A percentile compares a stretch with the other conserved stretches of the same genome.
These are phyloP conservation scores for Sesamia nonagrioides DNA, from an alignment of 1,140 invertebrate species.

Conservation along the genomic window DNA sequence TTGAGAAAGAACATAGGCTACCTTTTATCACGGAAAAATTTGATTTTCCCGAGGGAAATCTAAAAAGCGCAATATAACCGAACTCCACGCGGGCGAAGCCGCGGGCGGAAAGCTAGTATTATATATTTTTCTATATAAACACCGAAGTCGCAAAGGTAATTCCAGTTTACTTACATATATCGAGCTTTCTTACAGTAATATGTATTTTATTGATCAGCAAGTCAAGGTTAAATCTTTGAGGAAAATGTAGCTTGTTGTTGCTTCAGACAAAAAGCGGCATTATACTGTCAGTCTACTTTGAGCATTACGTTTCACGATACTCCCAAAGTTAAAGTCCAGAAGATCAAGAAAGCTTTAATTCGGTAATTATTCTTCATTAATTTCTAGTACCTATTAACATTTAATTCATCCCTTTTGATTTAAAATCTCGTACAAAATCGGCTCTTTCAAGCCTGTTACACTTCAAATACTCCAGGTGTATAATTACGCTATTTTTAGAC, in stretches of 20 bases:
- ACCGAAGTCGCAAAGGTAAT: too few species aligned
- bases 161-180: background rate
- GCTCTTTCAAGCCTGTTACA: slow-evolving; percentile 17
- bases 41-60: too few species aligned
- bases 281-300: background rate
- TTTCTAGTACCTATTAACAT: slow-evolving; percentile 33
- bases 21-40: too few species aligned
- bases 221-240: background rate
- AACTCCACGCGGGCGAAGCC: too few species aligned
- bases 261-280: background rate
- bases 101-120: too few species aligned
- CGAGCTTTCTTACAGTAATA: background rate
- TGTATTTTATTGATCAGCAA: background rate
- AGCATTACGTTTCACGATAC: background rate
- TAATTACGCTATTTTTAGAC: slow-evolving; percentile 37
- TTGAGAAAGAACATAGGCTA: too few species aligned
- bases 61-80: too few species aligned
- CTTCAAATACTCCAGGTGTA: slow-evolving; percentile 29
- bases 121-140: too few species aligned
- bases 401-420: slow-evolving; percentile 34
- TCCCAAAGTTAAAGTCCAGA: slow-evolving; percentile 8
- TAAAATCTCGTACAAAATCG: slow-evolving; percentile 27
- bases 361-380: slow-evolving; percentile 33
- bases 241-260: background rate
- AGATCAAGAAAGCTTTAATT: slow-evolving; percentile 10